Evolutionary conservation across 2,888 invertebrate genomes (phyloP), one percentile per base, ranked within the genome.

Genomic region (Lithophane semibrunnea): DNA sequence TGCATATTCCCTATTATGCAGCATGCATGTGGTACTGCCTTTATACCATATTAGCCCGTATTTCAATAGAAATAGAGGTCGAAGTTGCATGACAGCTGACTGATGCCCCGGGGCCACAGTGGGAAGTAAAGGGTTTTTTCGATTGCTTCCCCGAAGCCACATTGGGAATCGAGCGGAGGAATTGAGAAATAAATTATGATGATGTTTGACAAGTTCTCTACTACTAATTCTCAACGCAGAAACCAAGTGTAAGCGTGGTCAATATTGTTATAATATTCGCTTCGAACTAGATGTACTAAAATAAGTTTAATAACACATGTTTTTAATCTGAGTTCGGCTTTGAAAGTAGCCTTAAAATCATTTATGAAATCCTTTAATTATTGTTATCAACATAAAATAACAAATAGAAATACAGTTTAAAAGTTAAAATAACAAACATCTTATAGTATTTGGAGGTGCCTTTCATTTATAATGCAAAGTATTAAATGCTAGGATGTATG

Each of bases 381-480:
- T 24, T 58, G 13, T 18, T 12, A 37, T n/a, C 7, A 44, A 29
- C 21, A 16, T 24, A 7, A 42, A 49, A 24, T 42, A 12, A 8
- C n/a, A 44, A 60, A 24, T 52, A 9, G 8, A 75, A 61, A 75
- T 24, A 16, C 44, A 18, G n/a, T n/a, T 47, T 12, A 29, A n/a
- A n/a, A 52, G 5, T 7, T 12, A 58, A 37, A 24, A 42, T 42
- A 49, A 21, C 12, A 24, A 52, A 64, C 13, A 18, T 37, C 47
- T 47, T 66, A 73, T 44, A 73, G 44, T 54, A 54, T 29, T 64
- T 24, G 24, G 21, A 73, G 16, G 74, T 63, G 75, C 63, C 63
- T 74, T 74, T 56, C n/a, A 74, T 74, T 47, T 56, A 74, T 8
- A 64, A n/a, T n/a, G n/a, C n/a, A n/a, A n/a, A n/a, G n/a, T n/a